phyloP scores from a whole-genome alignment of 1,140 invertebrate species.

The Drosophila watanabei region DNA sequence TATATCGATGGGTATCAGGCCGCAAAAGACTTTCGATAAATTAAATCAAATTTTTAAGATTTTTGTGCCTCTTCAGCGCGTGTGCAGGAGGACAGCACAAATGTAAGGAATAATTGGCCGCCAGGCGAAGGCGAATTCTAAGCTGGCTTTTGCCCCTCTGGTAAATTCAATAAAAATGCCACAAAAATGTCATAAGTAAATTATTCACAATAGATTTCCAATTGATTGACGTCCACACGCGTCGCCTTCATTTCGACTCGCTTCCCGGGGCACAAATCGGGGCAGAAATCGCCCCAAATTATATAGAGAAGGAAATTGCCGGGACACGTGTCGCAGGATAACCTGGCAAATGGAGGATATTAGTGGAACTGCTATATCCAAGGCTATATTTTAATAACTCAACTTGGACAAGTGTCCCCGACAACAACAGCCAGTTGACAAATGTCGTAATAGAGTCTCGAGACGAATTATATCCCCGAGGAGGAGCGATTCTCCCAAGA shows the following conservation, averaged over 20 bases:
- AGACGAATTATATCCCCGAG: constrained; percentile 35
- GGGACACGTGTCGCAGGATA: constrained; percentile 57
- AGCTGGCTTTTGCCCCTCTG: background rate
- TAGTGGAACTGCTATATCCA: constrained; percentile 38
- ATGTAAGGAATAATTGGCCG: constrained; percentile 28
- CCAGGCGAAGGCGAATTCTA: constrained; percentile 5
- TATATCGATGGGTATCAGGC: too few relatives aligned
- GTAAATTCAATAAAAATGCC: too few relatives aligned
- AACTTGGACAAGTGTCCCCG: too few relatives aligned
- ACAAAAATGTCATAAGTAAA: too few relatives aligned
- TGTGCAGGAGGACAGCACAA: too few relatives aligned
- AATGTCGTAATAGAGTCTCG: constrained; percentile 74
- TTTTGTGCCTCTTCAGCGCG: too few relatives aligned
- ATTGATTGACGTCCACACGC: too few relatives aligned
- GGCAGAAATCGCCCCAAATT: constrained; percentile 53
- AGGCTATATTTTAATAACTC: too few relatives aligned
- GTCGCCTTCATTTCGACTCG: too few relatives aligned
- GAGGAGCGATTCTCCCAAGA: constrained; percentile 39
- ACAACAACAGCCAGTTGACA: constrained; percentile 61
- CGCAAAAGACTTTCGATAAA: too few relatives aligned
- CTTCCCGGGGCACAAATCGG: constrained; percentile 60
- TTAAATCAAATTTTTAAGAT: too few relatives aligned
- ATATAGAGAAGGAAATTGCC: constrained; percentile 54
- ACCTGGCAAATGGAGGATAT: constrained; percentile 21
- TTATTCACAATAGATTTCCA: too few relatives aligned